Base-by-base conservation (phyloP, 2,113 vertebrate genomes). In the Tympanuchus pallidicinctus region DNA sequence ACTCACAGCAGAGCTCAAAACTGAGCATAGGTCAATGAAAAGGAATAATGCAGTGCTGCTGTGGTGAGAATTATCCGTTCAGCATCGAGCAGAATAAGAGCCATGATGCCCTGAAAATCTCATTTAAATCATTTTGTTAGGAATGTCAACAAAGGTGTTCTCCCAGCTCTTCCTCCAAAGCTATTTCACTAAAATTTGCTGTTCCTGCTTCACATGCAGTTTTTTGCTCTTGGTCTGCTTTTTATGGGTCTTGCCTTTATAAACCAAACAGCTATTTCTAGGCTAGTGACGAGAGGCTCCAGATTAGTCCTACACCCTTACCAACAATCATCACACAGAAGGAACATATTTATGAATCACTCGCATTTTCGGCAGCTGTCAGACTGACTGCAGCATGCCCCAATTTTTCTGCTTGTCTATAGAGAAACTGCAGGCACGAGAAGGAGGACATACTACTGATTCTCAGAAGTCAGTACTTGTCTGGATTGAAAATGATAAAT, bases 401-500 rank as follows among this genome's bases (percentile, higher is more conserved):
- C 19, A 34, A 6, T 45, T 85, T 73, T 91, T 61, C 22, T 63
- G 17, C 30, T 82, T 81, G 76, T 32, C 50, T 40, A 30, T n/a
- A 74, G 28, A 82, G 66, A 30, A 85, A n/a, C 2, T 42, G 5
- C 36, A 47, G 13, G 32, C 74, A 71, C 88, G 59, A 92, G 92
- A 92, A 86, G 27, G 14, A 78, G 32, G 65, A 24, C 34, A 11
- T 60, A 19, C 75, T 84, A 84, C 40, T 54, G 11, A 1, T 66
- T 54, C 56, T 30, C 82, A 38, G 25, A 54, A 54, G 71, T 87
- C 74, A 94, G 65, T 93, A 90, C 75, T 93, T 92, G 14, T 48
- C 20, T 86, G 47, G 73, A 81, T 88, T 88, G 61, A 92, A 94
- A 96, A 88, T 4, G 47, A 38, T 72, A 89, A 57, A 22, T 83